Base-by-base conservation (phyloP, 2,888 invertebrate species). In the Caenorhabditis macrosperma region DNA sequence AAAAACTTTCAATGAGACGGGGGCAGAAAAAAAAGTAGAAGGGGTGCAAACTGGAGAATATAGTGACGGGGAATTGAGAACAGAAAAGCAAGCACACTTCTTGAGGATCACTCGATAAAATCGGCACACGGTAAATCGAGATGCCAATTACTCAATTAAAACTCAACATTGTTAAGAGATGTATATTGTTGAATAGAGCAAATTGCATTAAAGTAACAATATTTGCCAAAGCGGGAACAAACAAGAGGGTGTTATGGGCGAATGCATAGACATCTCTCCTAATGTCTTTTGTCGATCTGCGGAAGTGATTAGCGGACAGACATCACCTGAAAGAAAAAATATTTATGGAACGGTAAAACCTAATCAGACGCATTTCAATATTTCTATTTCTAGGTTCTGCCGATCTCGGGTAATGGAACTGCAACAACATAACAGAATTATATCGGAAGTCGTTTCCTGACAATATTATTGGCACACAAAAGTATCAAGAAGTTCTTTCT, bases 271-370 rank as follows among this genome's bases (percentile, higher is more conserved):
- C 38, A 17, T 24, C 35, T 24, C 1, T n/a, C 22, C 7, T 9
- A 26, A 17, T n/a, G 35, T n/a, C n/a, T 26, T 46, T 69, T 60
- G 46, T 46, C 30, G 44, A 60, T 26, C 38, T 30, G 54, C 30
- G 69, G 48, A 44, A 46, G 52, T 54, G 28, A 68, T 86, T 87
- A 87, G 76, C 87, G 87, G 63, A 86, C 83, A 24, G 87, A 82
- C 84, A 87, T 81, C 17, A 87, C 87, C 87, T 87, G 77, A n/a
- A n/a, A n/a, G 59, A 87, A 75, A 41, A 63, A 10, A 26, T 15
- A 44, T 28, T 17, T 52, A 52, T 24, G 0, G 28, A 41, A 22
- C 2, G 35, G n/a, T 17, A 17, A n/a, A 10, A 17, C 30, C 44
- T 46, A 26, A 48, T 26, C 9, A 35, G 20, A 20, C 38, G 35